Evolutionary conservation across 2,888 invertebrate genomes (phyloP).

Genomic region (Malthinus seriepunctatus): DNA sequence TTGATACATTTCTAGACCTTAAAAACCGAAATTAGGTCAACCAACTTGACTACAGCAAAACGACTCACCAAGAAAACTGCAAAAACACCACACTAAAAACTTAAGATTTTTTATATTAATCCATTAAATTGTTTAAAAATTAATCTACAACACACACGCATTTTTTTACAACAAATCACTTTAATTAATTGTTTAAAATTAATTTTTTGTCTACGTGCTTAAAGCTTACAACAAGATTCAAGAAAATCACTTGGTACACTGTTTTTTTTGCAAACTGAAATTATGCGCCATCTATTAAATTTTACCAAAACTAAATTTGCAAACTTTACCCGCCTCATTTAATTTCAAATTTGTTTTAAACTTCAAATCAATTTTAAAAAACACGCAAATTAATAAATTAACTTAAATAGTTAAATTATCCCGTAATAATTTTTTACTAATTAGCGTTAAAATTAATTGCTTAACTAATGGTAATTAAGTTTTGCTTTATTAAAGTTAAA

Average conservation of each 20-base stretch:
- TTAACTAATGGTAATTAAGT: too few species aligned
- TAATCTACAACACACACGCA: too few species aligned
- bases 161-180: background rate
- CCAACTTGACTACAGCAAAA: constrained; percentile 25
- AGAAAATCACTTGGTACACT: constrained; percentile 21
- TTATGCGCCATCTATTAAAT: constrained; percentile 21
- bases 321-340: constrained; percentile 17
- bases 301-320: constrained; percentile 24
- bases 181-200: background rate
- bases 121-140: too few species aligned
- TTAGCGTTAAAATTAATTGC: too few species aligned
- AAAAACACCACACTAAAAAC: constrained; percentile 11
- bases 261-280: constrained; percentile 27
- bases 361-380: background rate
- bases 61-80: constrained; percentile 26
- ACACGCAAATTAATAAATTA: background rate
- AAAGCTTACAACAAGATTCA: constrained; percentile 18
- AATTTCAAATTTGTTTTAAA: background rate
- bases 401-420: background rate
- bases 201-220: constrained; percentile 17
- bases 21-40: constrained; percentile 31
- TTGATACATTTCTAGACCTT: constrained; percentile 28
- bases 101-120: background rate
- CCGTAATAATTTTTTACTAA: background rate
- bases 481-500: too few species aligned